Evolutionary conservation across 2,888 invertebrate genomes (phyloP), one percentile per base, ranked within the genome.

Genomic region (Zhengitettix transpicula): DNA sequence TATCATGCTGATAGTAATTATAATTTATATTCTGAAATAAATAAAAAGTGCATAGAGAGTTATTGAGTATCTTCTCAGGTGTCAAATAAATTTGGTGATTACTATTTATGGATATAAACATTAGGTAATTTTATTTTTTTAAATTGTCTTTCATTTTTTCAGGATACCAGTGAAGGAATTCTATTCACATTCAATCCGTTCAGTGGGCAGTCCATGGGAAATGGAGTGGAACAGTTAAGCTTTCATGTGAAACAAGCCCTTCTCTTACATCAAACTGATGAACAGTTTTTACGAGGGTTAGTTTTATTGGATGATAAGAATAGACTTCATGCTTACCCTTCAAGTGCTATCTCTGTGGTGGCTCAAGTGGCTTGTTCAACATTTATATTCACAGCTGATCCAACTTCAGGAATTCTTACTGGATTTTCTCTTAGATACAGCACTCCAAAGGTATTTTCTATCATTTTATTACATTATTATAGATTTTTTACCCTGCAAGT

Each of bases 161-260:
- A 85, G 83, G 73, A 72, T 42, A 79, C 81, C 0, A 81, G 81
- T 47, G 81, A 84, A 65, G 85, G 86, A 5, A 71, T 88, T n/a
- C 69, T 94, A 28, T 82, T 84, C 65, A 82, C 83, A 15, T 86
- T 99, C 71, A 89, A 99, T 77, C 98, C 98, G 0, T 89, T 98
- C 64, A 88, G 83, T 57, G 99, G 99, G 10, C 78, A 80, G 52
- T 74, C 80, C 14, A 70, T 80, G 0, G 72, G 64, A 59, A 63
- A 58, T 44, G 66, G 65, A 28, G 65, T 77, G 0, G 70, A 77
- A 58, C 75, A 75, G 58, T 72, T 91, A 40, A 78, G 79, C 65
- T 84, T 81, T 68, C 80, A 78, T 69, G 79, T 93, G 59, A 80
- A 84, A 66, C 95, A 95, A 72, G 80, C 84, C 14, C 78, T 87